Evolutionary conservation across 2,113 vertebrate species (phyloP), one percentile per base, ranked within the genome.

Genomic region (Coreoperca whiteheadi): DNA sequence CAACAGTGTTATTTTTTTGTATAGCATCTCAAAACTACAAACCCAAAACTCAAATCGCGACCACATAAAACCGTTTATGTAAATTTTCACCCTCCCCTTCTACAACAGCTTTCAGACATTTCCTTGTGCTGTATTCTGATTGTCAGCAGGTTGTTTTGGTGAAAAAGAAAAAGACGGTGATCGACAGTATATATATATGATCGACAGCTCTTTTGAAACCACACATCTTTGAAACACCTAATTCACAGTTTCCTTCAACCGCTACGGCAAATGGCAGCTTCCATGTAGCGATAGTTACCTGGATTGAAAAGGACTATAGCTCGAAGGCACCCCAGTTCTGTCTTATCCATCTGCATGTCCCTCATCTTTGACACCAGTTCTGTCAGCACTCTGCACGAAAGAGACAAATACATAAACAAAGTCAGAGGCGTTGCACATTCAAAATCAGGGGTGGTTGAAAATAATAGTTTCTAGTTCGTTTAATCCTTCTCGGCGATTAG

Each of bases 311-410:
- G 97, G 64, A 99, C 98, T 0, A 99, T 99, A 34, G 98, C 98
- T 54, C 98, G 95, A 90, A 99, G 96, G 93, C 98, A 99, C 84
- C 98, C 98, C 89, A 99, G 95, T 92, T 99, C 98, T 0, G 98
- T 98, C 96, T 99, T 99, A 95, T 99, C 98, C 98, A 99, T 99
- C 95, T 98, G 97, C 98, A 99, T 99, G 94, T 99, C 98, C 87
- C 98, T 92, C 98, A 99, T 99, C 95, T 99, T 99, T 18, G 98
- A 99, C 92, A 99, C 98, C 32, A 99, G 95, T 60, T 99, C 98
- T 41, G 98, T 99, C 90, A 99, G 95, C 91, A 99, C 98, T 93
- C 98, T 99, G 89, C 5, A 83, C 51, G 78, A 75, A 81, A 37
- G 37, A 71, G 21, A 86, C 21, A 78, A 15, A 48, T 1, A 74